Percentiles rank a stretch among this genome's conserved stretches.
These are phyloP conservation scores for Dusona sp. DNA, from an alignment of 2,888 invertebrate species.

Conservation along the genomic window DNA sequence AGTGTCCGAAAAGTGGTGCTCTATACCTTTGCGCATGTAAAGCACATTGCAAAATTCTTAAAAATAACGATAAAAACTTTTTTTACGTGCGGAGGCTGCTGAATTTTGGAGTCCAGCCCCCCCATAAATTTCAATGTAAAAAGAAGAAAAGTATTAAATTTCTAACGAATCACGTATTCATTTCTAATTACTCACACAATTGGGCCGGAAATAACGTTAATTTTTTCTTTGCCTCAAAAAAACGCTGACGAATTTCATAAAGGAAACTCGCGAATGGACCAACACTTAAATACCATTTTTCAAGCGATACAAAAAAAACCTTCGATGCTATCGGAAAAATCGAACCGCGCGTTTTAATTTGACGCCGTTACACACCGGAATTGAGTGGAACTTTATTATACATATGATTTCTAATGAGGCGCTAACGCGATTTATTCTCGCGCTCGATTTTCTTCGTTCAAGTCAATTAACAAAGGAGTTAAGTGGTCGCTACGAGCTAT, in stretches of 20 bases:
- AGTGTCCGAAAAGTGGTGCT: background rate
- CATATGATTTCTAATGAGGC: constrained; percentile 66
- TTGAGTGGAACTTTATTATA: constrained; percentile 14
- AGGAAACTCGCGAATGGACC: background rate
- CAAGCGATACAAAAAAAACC: background rate
- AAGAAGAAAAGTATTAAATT: background rate
- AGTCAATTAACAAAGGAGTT: constrained; percentile 68
- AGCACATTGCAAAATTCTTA: background rate
- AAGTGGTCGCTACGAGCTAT: constrained; percentile 58
- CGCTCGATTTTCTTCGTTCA: constrained; percentile 59
- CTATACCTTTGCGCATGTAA: background rate
- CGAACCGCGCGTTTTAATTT: constrained; percentile 11
- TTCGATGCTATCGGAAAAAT: constrained; percentile 32
- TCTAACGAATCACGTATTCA: background rate
- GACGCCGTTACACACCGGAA: constrained; percentile 15
- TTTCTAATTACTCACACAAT: background rate
- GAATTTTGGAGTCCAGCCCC: no score
- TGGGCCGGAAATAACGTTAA: background rate
- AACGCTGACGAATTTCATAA: background rate
- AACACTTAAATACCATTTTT: background rate
- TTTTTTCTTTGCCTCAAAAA: background rate
- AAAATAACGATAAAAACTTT: no score
- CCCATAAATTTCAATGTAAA: background rate
- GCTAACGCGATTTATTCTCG: constrained; percentile 56
- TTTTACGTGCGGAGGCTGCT: no score